Conservation (phyloP, 2,113 vertebrate genomes). For the Cyanoderma ruficeps region DNA sequence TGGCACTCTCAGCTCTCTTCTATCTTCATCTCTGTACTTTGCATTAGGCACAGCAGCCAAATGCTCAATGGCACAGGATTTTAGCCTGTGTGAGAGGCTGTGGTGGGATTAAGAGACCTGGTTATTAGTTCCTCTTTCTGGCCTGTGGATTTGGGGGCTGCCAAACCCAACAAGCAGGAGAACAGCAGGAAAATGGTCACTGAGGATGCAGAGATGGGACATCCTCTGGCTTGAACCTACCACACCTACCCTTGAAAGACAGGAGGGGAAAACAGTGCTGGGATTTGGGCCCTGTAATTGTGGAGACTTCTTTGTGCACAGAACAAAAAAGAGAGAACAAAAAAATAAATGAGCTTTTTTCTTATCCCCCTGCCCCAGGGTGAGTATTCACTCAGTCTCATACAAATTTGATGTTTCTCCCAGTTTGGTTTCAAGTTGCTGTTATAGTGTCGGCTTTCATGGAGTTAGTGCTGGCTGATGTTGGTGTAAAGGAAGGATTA, state of each 20-base stretch:
- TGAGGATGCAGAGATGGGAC: background rate
- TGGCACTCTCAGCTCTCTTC: conserved; percentile 40
- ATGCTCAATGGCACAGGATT: background rate
- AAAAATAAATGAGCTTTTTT: background rate
- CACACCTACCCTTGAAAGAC: background rate
- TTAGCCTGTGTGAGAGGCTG: background rate
- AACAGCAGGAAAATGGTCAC: background rate
- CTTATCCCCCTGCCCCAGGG: rapidly evolving
- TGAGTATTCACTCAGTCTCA: background rate
- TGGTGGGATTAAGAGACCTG: background rate
- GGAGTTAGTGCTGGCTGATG: background rate
- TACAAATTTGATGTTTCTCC: background rate
- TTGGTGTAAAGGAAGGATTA: background rate
- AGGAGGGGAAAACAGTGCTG: background rate
- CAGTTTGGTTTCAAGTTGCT: background rate
- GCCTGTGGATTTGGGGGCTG: background rate
- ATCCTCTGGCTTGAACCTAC: background rate
- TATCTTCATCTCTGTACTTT: conserved; percentile 35
- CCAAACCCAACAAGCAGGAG: background rate
- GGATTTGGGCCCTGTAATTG: background rate
- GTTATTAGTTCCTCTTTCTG: background rate
- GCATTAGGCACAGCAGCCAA: background rate
- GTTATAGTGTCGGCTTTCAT: background rate
- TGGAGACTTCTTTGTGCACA: background rate
- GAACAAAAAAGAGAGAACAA: background rate